Conservation (phyloP, 2,113 vertebrate genomes). For the Notothenia rossii region DNA sequence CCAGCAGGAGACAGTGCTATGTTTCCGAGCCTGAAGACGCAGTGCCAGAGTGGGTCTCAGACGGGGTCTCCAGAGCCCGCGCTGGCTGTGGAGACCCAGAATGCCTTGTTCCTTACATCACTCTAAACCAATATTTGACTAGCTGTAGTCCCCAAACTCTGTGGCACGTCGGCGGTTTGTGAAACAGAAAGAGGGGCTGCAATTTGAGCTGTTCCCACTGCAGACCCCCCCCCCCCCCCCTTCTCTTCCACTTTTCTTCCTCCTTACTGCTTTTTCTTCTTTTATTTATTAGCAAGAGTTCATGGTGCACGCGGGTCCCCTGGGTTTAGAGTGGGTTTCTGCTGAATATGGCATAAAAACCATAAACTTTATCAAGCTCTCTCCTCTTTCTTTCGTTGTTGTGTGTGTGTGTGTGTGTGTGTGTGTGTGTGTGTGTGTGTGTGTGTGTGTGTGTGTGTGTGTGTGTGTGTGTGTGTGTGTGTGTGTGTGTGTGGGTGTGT, state of each 20-base stretch:
- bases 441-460: slow-evolving; percentile 3
- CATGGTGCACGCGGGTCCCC: slow-evolving; percentile 35
- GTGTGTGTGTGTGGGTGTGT: slow-evolving; percentile 12
- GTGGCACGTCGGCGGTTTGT: slow-evolving; percentile 35
- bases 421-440: background rate
- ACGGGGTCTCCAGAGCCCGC: slow-evolving; percentile 51
- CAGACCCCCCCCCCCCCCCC: slow-evolving; percentile 21
- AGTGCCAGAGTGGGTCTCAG: slow-evolving; percentile 15
- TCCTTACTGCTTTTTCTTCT: slow-evolving; percentile 22
- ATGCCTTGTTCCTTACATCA: slow-evolving; percentile 63
- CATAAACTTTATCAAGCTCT: slow-evolving; percentile 29
- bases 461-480: slow-evolving; percentile 1
- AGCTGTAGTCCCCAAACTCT: slow-evolving; percentile 67
- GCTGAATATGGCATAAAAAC: slow-evolving; percentile 62
- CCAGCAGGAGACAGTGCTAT: slow-evolving; percentile 46
- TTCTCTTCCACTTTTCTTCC: slow-evolving; percentile 12
- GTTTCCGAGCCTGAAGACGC: slow-evolving; percentile 52
- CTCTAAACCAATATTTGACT: slow-evolving; percentile 75
- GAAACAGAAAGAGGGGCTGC: slow-evolving; percentile 46
- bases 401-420: background rate
- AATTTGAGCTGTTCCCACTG: slow-evolving; percentile 46
- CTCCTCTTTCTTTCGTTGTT: background rate
- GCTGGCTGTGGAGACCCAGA: slow-evolving; percentile 45
- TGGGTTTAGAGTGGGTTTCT: slow-evolving; percentile 51
- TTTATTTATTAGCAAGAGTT: slow-evolving; percentile 48